phyloP scores from a whole-genome alignment of 1,140 invertebrate genomes.

The Scaptomyza graminum region DNA sequence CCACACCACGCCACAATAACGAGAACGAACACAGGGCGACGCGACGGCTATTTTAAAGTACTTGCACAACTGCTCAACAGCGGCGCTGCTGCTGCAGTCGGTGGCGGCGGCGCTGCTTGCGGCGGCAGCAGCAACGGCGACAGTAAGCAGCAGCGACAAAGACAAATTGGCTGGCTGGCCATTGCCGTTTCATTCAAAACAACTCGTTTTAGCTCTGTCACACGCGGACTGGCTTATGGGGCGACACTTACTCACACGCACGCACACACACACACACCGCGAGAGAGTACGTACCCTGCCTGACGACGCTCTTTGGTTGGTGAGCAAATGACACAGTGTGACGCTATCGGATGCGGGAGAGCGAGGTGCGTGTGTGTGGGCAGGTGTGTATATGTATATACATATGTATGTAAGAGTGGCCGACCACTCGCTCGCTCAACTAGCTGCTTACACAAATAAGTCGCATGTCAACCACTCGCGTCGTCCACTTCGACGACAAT shows the following conservation, averaged over 20 bases:
- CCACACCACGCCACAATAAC: constrained; percentile 24
- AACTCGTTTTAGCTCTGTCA: constrained; percentile 75
- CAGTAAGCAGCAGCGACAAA: constrained; percentile 57
- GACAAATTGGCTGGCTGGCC: constrained; percentile 61
- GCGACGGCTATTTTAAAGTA: constrained; percentile 33
- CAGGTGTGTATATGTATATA: constrained; percentile 29
- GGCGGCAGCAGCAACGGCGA: constrained; percentile 28
- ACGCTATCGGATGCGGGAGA: constrained; percentile 26
- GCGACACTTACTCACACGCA: constrained; percentile 51
- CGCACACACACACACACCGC: constrained; percentile 7
- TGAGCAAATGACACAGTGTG: constrained; percentile 46
- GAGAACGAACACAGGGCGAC: constrained; percentile 55
- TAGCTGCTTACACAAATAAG: constrained; percentile 63
- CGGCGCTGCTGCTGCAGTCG: constrained; percentile 25
- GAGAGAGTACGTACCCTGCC: constrained; percentile 44
- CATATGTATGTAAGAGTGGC: constrained; percentile 26
- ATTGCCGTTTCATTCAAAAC: constrained; percentile 73
- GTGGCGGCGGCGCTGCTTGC: constrained; percentile 30
- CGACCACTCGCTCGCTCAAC: constrained; percentile 44
- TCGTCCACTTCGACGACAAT: constrained; percentile 74
- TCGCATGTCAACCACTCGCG: constrained; percentile 78
- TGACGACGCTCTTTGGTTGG: constrained; percentile 68
- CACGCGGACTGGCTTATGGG: constrained; percentile 64
- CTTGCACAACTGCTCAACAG: constrained; percentile 2
- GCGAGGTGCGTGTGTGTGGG: constrained; percentile 58